A percentile compares a stretch with the other conserved stretches of the same genome.
Conservation (phyloP, 2,113 vertebrate genomes). For the Garra rufa region DNA sequence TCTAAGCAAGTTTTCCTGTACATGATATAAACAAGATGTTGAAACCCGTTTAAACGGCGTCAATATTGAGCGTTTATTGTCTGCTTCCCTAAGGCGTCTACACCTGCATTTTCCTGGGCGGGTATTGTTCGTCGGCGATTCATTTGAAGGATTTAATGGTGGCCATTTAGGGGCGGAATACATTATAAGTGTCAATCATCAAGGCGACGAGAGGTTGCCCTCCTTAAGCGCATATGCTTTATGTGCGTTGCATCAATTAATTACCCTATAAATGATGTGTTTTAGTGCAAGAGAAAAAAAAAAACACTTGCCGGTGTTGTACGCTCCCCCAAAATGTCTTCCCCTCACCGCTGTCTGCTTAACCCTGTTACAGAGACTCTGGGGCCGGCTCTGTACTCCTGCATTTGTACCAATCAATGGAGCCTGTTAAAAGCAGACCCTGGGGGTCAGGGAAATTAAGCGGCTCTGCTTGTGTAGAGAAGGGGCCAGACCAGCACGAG, state of each 20-base stretch:
- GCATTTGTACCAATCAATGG: conserved; percentile 81
- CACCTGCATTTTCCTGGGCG: conserved; percentile 61
- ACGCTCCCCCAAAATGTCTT: conserved; percentile 56
- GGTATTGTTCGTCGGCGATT: conserved; percentile 64
- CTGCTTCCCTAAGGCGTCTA: conserved; percentile 48
- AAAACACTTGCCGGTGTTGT: conserved; percentile 63
- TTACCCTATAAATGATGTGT: conserved; percentile 76
- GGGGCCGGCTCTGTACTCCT: conserved; percentile 61
- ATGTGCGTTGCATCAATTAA: conserved; percentile 67
- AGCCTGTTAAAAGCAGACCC: conserved; percentile 75
- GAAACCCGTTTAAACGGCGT: conserved; percentile 22
- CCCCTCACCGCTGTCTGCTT: conserved; percentile 69
- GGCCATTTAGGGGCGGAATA: conserved; percentile 64
- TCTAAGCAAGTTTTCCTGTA: conserved; percentile 41
- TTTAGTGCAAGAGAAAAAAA: conserved; percentile 60
- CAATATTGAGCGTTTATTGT: conserved; percentile 36
- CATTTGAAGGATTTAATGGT: conserved; percentile 67
- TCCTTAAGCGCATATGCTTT: conserved; percentile 56
- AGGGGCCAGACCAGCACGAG: conserved; percentile 59
- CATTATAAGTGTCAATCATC: conserved; percentile 68
- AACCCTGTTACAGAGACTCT: conserved; percentile 72
- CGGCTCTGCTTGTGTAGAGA: conserved; percentile 70
- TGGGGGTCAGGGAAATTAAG: conserved; percentile 77
- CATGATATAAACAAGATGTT: conserved; percentile 44
- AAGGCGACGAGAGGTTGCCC: conserved; percentile 65